These are phyloP conservation scores for Carollia perspicillata DNA, from an alignment of 2,113 vertebrate genomes.

Conservation along the genomic window DNA sequence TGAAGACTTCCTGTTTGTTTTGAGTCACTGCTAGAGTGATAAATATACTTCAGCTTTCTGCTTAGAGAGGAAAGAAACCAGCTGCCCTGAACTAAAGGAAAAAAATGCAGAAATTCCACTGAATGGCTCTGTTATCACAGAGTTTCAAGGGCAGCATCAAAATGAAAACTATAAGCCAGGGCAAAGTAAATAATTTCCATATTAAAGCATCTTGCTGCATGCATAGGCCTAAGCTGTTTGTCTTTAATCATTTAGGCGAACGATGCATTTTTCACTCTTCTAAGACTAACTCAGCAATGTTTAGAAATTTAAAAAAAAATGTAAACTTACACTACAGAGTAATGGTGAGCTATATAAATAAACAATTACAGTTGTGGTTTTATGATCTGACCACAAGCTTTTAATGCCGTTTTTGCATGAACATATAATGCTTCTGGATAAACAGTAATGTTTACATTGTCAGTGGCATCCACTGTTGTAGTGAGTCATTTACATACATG, in stretches of 20 bases:
- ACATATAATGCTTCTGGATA: slow-evolving; percentile 88
- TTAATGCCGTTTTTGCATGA: slow-evolving; percentile 85
- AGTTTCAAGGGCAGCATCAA: slow-evolving; percentile 79
- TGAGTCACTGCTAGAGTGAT: slow-evolving; percentile 91
- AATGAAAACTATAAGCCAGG: slow-evolving; percentile 63
- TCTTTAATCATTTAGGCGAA: slow-evolving; percentile 69
- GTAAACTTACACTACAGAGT: slow-evolving; percentile 75
- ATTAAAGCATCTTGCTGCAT: slow-evolving; percentile 53
- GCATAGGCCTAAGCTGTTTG: slow-evolving; percentile 34
- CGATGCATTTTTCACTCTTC: slow-evolving; percentile 52
- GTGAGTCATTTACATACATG: slow-evolving; percentile 77
- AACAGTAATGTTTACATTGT: slow-evolving; percentile 83
- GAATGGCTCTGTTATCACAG: slow-evolving; percentile 83
- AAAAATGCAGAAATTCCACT: slow-evolving; percentile 85
- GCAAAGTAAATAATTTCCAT: slow-evolving; percentile 72
- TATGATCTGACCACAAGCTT: slow-evolving; percentile 86
- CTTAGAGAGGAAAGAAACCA: slow-evolving; percentile 88
- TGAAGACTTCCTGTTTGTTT: slow-evolving; percentile 93
- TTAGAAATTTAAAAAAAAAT: slow-evolving; percentile 80
- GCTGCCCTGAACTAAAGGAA: slow-evolving; percentile 84
- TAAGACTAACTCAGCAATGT: slow-evolving; percentile 72
- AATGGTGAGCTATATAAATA: slow-evolving; percentile 85
- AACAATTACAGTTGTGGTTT: slow-evolving; percentile 88
- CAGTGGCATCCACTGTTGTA: slow-evolving; percentile 68
- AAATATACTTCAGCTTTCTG: slow-evolving; percentile 88